Conservation (phyloP, 2,888 invertebrate genomes). For the Pterobdella sp. region DNA sequence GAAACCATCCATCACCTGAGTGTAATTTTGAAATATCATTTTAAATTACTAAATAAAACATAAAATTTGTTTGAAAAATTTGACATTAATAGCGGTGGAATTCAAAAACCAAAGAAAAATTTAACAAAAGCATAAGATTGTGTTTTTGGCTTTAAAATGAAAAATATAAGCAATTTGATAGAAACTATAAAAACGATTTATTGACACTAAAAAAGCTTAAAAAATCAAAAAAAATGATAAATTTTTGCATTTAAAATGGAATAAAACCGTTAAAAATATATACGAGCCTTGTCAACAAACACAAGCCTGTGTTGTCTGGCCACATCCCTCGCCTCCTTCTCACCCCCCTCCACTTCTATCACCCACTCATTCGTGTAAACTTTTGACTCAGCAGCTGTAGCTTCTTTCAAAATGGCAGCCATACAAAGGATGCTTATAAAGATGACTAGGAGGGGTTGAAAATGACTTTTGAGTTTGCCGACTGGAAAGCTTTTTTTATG, state of each 20-base stretch:
- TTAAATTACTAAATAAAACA: too few species aligned
- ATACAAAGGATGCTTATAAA: not conserved
- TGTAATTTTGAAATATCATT: not conserved
- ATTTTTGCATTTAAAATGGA: not conserved
- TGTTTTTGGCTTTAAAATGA: not conserved
- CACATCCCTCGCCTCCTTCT: slow-evolving; percentile 20
- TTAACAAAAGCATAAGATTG: not conserved
- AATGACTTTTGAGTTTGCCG: not conserved
- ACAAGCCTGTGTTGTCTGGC: slow-evolving; percentile 25
- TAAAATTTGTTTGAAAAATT: too few species aligned
- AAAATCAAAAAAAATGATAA: not conserved
- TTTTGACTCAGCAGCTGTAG: not conserved
- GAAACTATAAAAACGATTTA: too few species aligned
- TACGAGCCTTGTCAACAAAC: slow-evolving; percentile 30
- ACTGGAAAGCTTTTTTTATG: not conserved
- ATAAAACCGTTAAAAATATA: not conserved
- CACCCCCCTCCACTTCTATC: slow-evolving; percentile 28
- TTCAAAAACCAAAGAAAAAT: too few species aligned
- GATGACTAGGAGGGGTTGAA: not conserved
- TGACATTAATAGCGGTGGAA: too few species aligned
- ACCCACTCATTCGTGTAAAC: slow-evolving; percentile 32
- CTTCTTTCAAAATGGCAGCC: not conserved
- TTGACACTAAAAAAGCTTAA: too few species aligned
- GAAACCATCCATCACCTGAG: slow-evolving; percentile 32
- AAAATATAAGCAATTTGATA: too few species aligned